Percentiles rank a stretch among this genome's conserved stretches.
Evolutionary conservation across 2,888 invertebrate species (phyloP).

Genomic region (Anorthoa munda): DNA sequence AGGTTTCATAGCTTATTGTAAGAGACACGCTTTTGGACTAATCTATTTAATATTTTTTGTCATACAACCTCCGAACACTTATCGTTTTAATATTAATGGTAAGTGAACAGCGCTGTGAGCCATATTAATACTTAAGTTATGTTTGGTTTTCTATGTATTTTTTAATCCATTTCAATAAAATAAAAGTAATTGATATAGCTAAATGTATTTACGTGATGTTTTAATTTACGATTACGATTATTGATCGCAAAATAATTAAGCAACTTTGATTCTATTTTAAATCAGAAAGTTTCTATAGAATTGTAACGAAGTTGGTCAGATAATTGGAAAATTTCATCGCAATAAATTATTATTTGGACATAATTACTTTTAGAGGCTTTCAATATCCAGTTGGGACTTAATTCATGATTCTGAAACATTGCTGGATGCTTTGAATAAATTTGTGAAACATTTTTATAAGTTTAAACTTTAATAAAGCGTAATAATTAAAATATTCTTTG

Average conservation of each 20-base stretch:
- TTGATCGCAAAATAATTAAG: neutral
- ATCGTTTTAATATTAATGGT: too few relatives aligned
- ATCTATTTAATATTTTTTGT: too few relatives aligned
- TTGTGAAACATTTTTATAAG: conserved; percentile 29
- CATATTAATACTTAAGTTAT: too few relatives aligned
- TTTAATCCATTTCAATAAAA: too few relatives aligned
- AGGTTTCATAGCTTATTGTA: too few relatives aligned
- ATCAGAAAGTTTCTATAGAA: conserved; percentile 18
- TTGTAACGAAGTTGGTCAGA: conserved; percentile 35
- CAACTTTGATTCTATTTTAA: conserved; percentile 29
- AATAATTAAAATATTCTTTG: conserved; percentile 1
- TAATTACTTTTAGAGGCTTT: conserved; percentile 42
- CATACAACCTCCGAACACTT: too few relatives aligned
- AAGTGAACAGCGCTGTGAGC: too few relatives aligned
- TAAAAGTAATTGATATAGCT: conserved; percentile 8
- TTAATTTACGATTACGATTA: too few relatives aligned
- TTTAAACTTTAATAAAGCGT: conserved; percentile 1
- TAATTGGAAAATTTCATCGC: conserved; percentile 50
- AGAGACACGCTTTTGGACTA: too few relatives aligned
- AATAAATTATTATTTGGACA: conserved; percentile 46
- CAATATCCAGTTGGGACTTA: conserved; percentile 34
- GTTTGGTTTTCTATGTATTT: too few relatives aligned
- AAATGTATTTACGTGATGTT: neutral
- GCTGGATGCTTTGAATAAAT: conserved; percentile 9
- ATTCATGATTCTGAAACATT: conserved; percentile 33